These are phyloP conservation scores for Drosophila kanapiae DNA, from an alignment of 1,140 invertebrate genomes.

Conservation along the genomic window DNA sequence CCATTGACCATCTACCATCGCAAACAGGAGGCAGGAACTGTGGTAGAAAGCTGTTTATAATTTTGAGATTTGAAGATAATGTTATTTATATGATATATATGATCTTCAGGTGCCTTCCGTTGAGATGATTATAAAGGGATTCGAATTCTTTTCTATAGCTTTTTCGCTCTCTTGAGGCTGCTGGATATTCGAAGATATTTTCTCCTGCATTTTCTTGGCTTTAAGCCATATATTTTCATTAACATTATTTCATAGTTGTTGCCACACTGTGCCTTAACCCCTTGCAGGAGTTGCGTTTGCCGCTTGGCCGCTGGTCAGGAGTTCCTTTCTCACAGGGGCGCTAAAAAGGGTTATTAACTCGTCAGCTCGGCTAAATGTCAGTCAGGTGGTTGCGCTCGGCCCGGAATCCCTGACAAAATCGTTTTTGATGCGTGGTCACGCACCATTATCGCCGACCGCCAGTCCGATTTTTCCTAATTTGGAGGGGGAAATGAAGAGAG, in stretches of 20 bases:
- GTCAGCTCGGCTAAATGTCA: conserved; percentile 80
- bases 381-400: conserved; percentile 63
- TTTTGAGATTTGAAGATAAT: neutral
- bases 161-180: too few species aligned
- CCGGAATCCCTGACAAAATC: conserved; percentile 73
- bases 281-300: neutral
- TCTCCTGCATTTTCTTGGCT: too few species aligned
- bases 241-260: neutral
- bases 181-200: too few species aligned
- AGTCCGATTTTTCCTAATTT: conserved; percentile 7
- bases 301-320: conserved; percentile 14
- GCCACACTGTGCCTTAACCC: conserved; percentile 19
- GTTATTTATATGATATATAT: neutral
- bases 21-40: neutral
- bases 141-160: too few species aligned
- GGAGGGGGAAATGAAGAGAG: neutral
- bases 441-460: conserved; percentile 71
- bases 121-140: too few species aligned
- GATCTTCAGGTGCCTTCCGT: too few species aligned
- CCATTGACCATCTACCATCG: conserved; percentile 25
- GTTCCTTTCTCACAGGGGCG: conserved; percentile 41
- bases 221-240: too few species aligned
- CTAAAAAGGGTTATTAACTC: conserved; percentile 85
- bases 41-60: neutral
- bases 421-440: conserved; percentile 84